Evolutionary conservation across 2,797 vertebrate genomes (phyloP).

Genomic region (Ptychobarbus kaznakovi): DNA sequence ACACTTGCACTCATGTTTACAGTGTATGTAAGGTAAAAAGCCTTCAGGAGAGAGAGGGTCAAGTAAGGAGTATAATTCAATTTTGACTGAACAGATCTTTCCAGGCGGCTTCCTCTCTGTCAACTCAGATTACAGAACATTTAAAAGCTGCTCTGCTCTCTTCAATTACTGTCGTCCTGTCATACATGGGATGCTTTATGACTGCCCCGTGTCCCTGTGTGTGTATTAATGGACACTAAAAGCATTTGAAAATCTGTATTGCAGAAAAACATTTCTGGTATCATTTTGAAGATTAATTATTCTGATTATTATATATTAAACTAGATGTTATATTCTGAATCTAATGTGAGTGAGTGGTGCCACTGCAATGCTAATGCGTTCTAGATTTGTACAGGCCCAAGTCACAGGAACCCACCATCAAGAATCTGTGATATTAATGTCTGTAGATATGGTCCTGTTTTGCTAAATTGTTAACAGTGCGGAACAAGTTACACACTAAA

Average conservation of each 20-base stretch:
- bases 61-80: conserved; percentile 36
- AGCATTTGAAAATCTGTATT: conserved; percentile 2
- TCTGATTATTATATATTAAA: neutral
- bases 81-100: conserved; percentile 33
- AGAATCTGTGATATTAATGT: neutral
- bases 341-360: neutral
- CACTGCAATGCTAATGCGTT: neutral
- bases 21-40: conserved; percentile 27
- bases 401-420: neutral
- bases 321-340: neutral
- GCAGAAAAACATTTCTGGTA: neutral
- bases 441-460: neutral
- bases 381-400: neutral
- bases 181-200: conserved; percentile 22
- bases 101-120: conserved; percentile 22
- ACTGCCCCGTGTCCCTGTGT: neutral
- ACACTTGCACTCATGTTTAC: neutral
- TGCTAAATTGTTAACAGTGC: neutral
- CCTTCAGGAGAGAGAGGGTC: conserved; percentile 10
- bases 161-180: conserved; percentile 44
- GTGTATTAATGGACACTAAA: conserved; percentile 2
- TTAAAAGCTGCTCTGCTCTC: conserved; percentile 36
- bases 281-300: neutral
- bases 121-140: conserved; percentile 44
- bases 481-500: neutral